A percentile compares a stretch with the other conserved stretches of the same genome.
phyloP scores from a whole-genome alignment of 2,113 vertebrate genomes.

The Pantherophis guttatus region DNA sequence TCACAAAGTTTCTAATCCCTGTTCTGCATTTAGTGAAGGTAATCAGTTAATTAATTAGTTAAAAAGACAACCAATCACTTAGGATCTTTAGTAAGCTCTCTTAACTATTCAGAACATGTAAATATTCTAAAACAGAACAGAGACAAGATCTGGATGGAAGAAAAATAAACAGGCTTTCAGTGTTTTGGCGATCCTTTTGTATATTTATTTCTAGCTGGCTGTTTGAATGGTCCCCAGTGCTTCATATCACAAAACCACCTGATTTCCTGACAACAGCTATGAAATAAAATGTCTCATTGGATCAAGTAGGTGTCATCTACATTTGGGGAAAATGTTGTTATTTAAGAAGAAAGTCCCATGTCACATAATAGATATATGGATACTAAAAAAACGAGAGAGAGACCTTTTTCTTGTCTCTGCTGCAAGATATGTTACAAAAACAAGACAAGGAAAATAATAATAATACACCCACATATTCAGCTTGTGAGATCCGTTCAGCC shows the following conservation, averaged over 20 bases:
- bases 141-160: not conserved
- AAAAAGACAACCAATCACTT: not conserved
- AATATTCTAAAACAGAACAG: conserved; percentile 1
- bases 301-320: not conserved
- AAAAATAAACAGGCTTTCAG: not conserved
- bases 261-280: no score
- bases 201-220: not conserved
- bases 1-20: not conserved
- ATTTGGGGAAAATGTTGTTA: not conserved
- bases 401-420: not conserved
- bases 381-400: not conserved
- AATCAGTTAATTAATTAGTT: conserved; percentile 13
- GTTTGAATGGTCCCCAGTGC: no score
- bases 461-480: not conserved
- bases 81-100: not conserved
- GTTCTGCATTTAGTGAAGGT: not conserved
- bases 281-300: not conserved
- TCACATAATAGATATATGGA: not conserved
- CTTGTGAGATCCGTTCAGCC: not conserved
- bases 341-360: not conserved
- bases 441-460: not conserved
- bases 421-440: not conserved
- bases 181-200: not conserved
- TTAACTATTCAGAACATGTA: conserved; percentile 1
- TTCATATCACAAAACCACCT: no score